phyloP scores from a whole-genome alignment of 2,888 invertebrate genomes.

The Notodonta dromedarius region DNA sequence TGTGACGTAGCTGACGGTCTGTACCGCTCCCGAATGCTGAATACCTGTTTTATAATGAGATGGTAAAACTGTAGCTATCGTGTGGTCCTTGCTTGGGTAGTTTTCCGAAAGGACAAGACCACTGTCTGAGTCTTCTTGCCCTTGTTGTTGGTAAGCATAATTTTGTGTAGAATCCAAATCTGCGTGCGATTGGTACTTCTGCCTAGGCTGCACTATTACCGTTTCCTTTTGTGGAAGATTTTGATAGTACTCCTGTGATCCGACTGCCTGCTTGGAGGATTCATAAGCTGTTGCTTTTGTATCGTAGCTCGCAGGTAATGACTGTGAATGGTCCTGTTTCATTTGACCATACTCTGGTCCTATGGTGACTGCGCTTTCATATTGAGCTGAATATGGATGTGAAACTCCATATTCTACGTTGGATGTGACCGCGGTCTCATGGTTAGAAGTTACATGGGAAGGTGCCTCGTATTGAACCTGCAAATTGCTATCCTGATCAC shows the following conservation, averaged over 20 bases:
- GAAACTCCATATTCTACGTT: constrained; percentile 36
- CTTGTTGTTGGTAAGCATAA: constrained; percentile 63
- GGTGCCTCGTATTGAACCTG: constrained; percentile 53
- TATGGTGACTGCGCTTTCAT: constrained; percentile 30
- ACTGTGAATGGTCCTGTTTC: constrained; percentile 32
- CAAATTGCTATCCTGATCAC: constrained; percentile 31
- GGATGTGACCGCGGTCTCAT: constrained; percentile 43
- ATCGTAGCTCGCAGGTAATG: constrained; percentile 30
- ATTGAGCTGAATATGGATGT: constrained; percentile 29
- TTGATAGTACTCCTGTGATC: constrained; percentile 52
- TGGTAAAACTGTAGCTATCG: constrained; percentile 81
- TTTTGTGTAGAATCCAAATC: constrained; percentile 50
- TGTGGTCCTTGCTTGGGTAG: constrained; percentile 84
- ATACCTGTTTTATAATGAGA: constrained; percentile 55
- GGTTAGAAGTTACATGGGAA: constrained; percentile 43
- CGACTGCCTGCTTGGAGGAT: constrained; percentile 23
- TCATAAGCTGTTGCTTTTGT: constrained; percentile 30
- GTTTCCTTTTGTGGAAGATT: constrained; percentile 52
- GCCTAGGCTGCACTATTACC: constrained; percentile 44
- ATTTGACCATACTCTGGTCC: constrained; percentile 40
- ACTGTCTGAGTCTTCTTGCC: constrained; percentile 50
- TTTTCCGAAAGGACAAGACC: constrained; percentile 79
- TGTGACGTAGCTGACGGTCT: constrained; percentile 75
- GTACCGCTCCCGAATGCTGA: constrained; percentile 53
- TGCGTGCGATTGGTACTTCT: constrained; percentile 50